Conservation (phyloP, 2,888 invertebrate genomes). For the Parnassius orleans region DNA sequence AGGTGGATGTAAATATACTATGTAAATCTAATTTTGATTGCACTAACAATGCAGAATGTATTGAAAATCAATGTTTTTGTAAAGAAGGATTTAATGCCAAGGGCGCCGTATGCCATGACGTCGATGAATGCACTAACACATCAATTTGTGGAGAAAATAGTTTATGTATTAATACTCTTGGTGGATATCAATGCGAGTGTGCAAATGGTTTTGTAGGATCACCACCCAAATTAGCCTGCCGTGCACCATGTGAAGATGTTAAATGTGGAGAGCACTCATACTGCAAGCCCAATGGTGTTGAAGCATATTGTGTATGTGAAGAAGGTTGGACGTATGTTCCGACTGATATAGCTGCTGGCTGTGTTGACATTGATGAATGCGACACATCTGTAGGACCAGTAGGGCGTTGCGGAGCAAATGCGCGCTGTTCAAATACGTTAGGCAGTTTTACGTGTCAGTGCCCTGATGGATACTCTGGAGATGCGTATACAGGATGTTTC, state of each 20-base stretch:
- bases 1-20: conserved; percentile 91
- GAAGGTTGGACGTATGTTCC: conserved; percentile 97
- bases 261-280: conserved; percentile 93
- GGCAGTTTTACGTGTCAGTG: conserved; percentile 92
- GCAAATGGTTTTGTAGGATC: conserved; percentile 90
- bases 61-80: conserved; percentile 93
- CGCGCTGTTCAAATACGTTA: conserved; percentile 89
- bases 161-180: conserved; percentile 88
- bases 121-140: conserved; percentile 87
- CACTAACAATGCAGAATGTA: conserved; percentile 94
- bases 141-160: conserved; percentile 87
- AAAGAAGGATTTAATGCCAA: conserved; percentile 91
- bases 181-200: conserved; percentile 91
- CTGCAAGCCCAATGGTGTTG: conserved; percentile 93
- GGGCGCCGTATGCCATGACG: conserved; percentile 89
- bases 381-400: conserved; percentile 85
- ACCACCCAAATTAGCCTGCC: conserved; percentile 89
- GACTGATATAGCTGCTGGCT: conserved; percentile 92
- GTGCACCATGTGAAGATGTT: conserved; percentile 95
- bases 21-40: conserved; percentile 95
- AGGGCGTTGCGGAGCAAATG: conserved; percentile 91
- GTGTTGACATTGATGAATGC: conserved; percentile 96
- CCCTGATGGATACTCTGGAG: conserved; percentile 91
- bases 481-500: conserved; percentile 88
- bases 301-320: conserved; percentile 95